Base-by-base conservation (phyloP, 2,113 vertebrate species). In the Halichoeres trimaculatus region DNA sequence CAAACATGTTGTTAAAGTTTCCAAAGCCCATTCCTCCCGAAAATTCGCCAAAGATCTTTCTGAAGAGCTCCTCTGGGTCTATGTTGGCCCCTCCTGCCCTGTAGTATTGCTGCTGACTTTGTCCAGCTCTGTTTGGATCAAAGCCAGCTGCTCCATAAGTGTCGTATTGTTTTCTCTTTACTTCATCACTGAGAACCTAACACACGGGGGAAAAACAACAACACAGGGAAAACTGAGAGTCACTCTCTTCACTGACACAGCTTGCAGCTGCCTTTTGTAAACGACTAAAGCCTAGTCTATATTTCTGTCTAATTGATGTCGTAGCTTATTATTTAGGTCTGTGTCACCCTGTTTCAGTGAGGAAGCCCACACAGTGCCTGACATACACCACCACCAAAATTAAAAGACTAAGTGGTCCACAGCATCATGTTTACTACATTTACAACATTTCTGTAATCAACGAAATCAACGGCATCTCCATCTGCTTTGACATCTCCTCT, bases 11-110 rank as follows among this genome's bases (percentile, higher is more conserved):
- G 87, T 95, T 90, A 57, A 98, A 93, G 79, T 97, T 94, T 0
- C 95, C 94, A 0, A 99, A 98, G n/a, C 92, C 86, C 52, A 17
- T 63, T 3, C 94, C 94, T 1, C 95, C 94, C 0, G 95, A 90
- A 48, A 98, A 99, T 69, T 99, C 97, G 13, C 97, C 96, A 0
- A 99, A 99, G 85, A 99, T 99, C 91, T 96, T 98, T 71, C 95
- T 93, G 92, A 98, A 99, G 2, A 99, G 95, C 78, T 98, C 96
- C 84, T 99, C 97, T 0, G 97, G 98, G 66, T 99, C 93, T 0
- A 99, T 67, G 0, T 76, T 93, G 0, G 93, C 76, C 0, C 95
- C 94, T 0, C 93, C 90, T 6, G 95, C 91, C 94, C 95, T 96
- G 87, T 98, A 97, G 88, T 96, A 95, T 65, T 94, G 92, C 87